Evolutionary conservation across 2,113 vertebrate species (phyloP), one percentile per base, ranked within the genome.

Genomic region (Gymnorhina tibicen): DNA sequence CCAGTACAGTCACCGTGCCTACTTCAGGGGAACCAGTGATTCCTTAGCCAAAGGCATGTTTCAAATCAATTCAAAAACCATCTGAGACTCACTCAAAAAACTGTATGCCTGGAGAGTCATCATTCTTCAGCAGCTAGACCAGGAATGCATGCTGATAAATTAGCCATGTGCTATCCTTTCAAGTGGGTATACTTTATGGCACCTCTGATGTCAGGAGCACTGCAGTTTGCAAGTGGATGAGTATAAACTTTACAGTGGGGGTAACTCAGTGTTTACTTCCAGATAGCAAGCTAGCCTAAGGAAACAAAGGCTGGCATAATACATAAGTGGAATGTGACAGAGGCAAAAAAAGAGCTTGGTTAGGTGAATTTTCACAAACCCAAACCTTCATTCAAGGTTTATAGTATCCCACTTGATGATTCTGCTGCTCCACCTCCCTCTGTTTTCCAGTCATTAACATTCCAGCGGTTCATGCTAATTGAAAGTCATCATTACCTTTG

Each of bases 131-230:
- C 72, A 84, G 56, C 70, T 27, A 68, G 50, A 53, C 26, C 74
- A 95, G 94, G 93, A 94, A 94, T 81, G 75, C 44, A 35, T 21
- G 39, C 37, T 85, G 90, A 72, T 77, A 89, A 88, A 83, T n/a
- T 9, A 74, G 50, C 72, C 56, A 30, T 10, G 44, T 37, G 44
- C 24, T 76, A 1, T 32, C 35, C 83, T 95, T 95, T 91, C 79
- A 96, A 84, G 90, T 55, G 60, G 32, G 6, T 27, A 13, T 41
- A 30, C 8, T 92, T 96, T 70, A 90, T 67, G 47, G 90, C 64
- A 93, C 46, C 58, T 53, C 85, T 76, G 62, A 72, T 83, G 50
- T 70, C 85, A 90, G 69, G 52, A 64, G 67, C 74, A 49, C 50
- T 59, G 72, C 56, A 74, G 75, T 67, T 95, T 94, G 47, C 52